These are phyloP conservation scores for Eumeta japonica DNA, from an alignment of 1,140 invertebrate species.

Conservation along the genomic window DNA sequence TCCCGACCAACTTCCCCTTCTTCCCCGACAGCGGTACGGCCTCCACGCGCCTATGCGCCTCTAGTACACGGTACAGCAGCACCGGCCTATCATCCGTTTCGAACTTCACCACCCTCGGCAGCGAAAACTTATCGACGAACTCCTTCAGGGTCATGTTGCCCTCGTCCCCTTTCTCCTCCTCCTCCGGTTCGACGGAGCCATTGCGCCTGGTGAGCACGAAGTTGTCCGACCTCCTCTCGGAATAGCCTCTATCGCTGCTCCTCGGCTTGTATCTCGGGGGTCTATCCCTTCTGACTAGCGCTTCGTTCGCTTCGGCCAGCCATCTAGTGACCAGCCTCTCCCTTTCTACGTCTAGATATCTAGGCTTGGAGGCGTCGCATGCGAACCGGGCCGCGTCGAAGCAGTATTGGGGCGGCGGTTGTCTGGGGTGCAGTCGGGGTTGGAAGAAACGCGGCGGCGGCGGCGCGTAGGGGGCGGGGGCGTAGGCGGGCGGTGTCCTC, in stretches of 20 bases:
- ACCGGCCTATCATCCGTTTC: constrained; percentile 53
- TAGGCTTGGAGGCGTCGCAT: constrained; percentile 46
- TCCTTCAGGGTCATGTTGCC: constrained; percentile 45
- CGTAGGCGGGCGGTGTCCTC: constrained; percentile 48
- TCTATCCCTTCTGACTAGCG: constrained; percentile 37
- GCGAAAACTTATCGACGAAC: constrained; percentile 59
- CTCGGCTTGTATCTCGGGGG: constrained; percentile 44
- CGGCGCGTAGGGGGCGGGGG: constrained; percentile 35
- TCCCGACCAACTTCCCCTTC: constrained; percentile 57
- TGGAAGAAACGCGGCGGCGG: constrained; percentile 44
- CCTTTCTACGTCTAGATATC: constrained; percentile 50
- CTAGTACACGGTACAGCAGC: constrained; percentile 57
- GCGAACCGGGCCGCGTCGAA: constrained; percentile 55
- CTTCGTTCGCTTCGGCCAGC: constrained; percentile 55
- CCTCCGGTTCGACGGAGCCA: constrained; percentile 42
- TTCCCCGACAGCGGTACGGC: constrained; percentile 55
- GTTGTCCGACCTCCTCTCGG: constrained; percentile 40
- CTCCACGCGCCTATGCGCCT: constrained; percentile 58
- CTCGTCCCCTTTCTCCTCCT: constrained; percentile 24
- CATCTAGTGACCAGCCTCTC: constrained; percentile 51
- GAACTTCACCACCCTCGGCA: constrained; percentile 59
- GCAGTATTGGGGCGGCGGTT: constrained; percentile 49
- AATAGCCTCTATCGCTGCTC: too few relatives aligned
- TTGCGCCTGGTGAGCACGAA: constrained; percentile 35
- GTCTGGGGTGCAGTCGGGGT: constrained; percentile 33